Percentiles rank a stretch among this genome's conserved stretches.
These are phyloP conservation scores for Crotalus tigris DNA, from an alignment of 2,113 vertebrate genomes.

Conservation along the genomic window DNA sequence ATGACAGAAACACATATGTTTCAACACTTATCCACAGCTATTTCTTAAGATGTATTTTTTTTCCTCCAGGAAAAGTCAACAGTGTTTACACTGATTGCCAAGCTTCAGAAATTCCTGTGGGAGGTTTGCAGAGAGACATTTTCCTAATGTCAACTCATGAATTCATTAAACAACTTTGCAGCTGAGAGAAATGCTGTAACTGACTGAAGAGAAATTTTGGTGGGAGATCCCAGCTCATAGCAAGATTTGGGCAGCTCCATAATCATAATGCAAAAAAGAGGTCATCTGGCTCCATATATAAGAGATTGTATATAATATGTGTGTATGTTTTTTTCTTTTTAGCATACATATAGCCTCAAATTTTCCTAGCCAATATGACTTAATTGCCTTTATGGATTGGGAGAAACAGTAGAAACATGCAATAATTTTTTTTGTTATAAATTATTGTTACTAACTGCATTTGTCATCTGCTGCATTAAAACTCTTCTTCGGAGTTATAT, in stretches of 20 bases:
- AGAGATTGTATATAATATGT: neutral
- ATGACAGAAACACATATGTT: neutral
- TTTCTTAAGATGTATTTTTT: neutral
- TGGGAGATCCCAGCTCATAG: neutral
- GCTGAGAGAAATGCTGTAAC: neutral
- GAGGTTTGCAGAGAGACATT: neutral
- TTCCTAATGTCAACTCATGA: neutral
- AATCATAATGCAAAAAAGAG: neutral
- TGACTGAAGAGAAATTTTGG: neutral
- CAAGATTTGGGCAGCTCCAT: neutral
- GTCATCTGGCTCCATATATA: neutral
- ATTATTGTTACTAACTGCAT: neutral
- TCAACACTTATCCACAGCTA: neutral
- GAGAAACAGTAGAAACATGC: neutral
- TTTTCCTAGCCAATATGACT: neutral
- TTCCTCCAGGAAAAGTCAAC: neutral
- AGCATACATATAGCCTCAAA: neutral
- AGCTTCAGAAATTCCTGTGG: neutral
- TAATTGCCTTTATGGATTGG: neutral
- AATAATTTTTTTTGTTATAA: too few relatives aligned
- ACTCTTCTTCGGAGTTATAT: neutral
- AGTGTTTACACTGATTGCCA: neutral
- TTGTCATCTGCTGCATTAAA: neutral
- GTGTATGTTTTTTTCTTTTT: neutral
- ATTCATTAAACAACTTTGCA: neutral